phyloP scores from a whole-genome alignment of 2,797 vertebrate species.

The Pelodytes ibericus region DNA sequence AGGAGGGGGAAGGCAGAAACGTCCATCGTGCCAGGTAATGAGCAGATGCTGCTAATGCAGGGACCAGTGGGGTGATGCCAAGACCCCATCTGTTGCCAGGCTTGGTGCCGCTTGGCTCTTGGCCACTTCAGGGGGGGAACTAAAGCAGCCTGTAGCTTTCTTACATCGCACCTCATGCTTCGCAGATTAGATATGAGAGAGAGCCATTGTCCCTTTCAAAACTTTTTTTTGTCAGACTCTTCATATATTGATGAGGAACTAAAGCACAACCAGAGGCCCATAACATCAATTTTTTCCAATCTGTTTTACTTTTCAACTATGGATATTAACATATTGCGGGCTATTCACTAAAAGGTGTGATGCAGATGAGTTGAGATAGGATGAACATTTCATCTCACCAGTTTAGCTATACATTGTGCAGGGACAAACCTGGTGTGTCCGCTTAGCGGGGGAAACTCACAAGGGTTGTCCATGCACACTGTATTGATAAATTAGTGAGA shows the following conservation, averaged over 20 bases:
- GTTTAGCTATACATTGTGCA: no score
- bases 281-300: neutral
- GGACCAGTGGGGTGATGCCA: conserved; percentile 76
- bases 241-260: conserved; percentile 23
- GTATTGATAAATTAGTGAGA: no score
- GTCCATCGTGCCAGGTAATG: conserved; percentile 72
- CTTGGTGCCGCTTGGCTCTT: conserved; percentile 73
- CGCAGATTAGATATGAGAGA: conserved; percentile 56
- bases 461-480: no score
- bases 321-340: no score
- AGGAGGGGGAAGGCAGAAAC: conserved; percentile 42
- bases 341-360: no score
- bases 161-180: conserved; percentile 58
- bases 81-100: conserved; percentile 82
- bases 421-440: no score
- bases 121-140: conserved; percentile 63
- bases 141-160: conserved; percentile 60
- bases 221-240: conserved; percentile 29
- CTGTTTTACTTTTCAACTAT: no score
- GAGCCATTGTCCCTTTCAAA: conserved; percentile 29
- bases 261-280: conserved; percentile 10
- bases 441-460: no score
- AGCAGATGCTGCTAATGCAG: conserved; percentile 85
- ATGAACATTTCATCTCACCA: no score
- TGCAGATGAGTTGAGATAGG: no score